Evolutionary conservation across 2,888 invertebrate genomes (phyloP), one percentile per base, ranked within the genome.

Genomic region (Volucella inanis): DNA sequence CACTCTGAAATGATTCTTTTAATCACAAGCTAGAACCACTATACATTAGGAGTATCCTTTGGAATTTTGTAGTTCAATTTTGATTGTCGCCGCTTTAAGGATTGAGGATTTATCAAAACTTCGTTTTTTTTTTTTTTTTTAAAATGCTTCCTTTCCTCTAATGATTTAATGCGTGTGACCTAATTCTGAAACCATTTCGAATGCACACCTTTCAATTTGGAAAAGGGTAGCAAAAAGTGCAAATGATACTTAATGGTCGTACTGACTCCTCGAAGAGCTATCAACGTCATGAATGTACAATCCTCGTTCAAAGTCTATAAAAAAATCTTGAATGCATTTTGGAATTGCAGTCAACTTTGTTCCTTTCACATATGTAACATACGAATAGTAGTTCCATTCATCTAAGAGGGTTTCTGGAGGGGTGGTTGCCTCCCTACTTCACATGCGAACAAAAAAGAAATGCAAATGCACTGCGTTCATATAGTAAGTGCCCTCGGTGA

Each of bases 311-410:
- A 31, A 10, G 18, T 52, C 31, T 43, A 9, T 22, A 59, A 14
- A 65, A 45, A 61, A 43, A 54, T 45, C 72, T 65, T 71, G 57
- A 78, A 71, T 50, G 57, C 59, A 50, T 57, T 72, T 49, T 14
- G 47, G 8, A 0, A 8, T 14, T 39, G 31, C 50, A 12, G 55
- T 55, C 54, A 22, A 62, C 65, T 55, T 39, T 55, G 12, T 43
- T 65, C 54, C 47, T 55, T 57, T 49, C 39, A 41, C 6, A 3
- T 31, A 31, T 2, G 18, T 18, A 18, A 18, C 31, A 18, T n/a
- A 22, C 22, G 4, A 4, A 22, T 22, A 22, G 4, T 4, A 22
- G 22, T 64, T 74, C 11, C 15, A 50, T 59, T 76, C 67, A 68
- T n/a, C n/a, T 22, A 22, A 8, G 14, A 11, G 12, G 18, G 67